A percentile compares a stretch with the other conserved stretches of the same genome.
phyloP scores from a whole-genome alignment of 2,113 vertebrate genomes.

The Ammospiza caudacuta region DNA sequence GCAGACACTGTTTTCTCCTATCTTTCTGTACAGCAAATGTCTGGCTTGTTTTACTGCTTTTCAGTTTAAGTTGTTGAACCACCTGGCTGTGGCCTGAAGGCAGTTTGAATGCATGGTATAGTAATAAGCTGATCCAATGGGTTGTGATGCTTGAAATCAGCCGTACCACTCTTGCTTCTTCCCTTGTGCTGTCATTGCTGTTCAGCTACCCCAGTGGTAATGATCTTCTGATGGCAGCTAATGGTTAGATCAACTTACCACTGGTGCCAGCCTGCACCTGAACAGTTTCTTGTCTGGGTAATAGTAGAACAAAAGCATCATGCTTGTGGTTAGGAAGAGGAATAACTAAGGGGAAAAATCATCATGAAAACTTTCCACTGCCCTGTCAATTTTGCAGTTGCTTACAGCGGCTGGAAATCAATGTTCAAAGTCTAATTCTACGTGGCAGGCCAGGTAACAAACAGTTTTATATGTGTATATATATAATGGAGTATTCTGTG shows the following conservation, averaged over 20 bases:
- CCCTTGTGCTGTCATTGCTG: not conserved
- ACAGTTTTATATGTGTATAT: not conserved
- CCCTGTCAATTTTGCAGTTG: not conserved
- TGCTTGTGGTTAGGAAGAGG: not conserved
- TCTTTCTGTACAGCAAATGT: not conserved
- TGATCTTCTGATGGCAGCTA: not conserved
- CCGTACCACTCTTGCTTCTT: not conserved
- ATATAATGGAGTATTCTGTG: not conserved
- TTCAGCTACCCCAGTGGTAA: not conserved
- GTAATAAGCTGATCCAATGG: constrained; percentile 21
- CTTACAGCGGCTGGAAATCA: constrained; percentile 16
- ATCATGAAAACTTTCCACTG: not conserved
- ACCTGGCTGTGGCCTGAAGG: constrained; percentile 17
- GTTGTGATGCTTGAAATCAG: constrained; percentile 13
- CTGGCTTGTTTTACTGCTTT: constrained; percentile 21
- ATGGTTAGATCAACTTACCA: not conserved
- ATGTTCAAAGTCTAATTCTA: constrained; percentile 21
- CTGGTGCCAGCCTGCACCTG: not conserved
- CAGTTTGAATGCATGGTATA: not conserved
- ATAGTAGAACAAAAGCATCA: not conserved
- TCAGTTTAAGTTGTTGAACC: constrained; percentile 3
- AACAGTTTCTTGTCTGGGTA: not conserved
- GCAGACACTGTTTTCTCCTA: not conserved
- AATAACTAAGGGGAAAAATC: not conserved
- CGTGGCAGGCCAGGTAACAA: constrained; percentile 10